Evolutionary conservation across 2,797 vertebrate genomes (phyloP).

Genomic region (Zenarchopterus dispar): DNA sequence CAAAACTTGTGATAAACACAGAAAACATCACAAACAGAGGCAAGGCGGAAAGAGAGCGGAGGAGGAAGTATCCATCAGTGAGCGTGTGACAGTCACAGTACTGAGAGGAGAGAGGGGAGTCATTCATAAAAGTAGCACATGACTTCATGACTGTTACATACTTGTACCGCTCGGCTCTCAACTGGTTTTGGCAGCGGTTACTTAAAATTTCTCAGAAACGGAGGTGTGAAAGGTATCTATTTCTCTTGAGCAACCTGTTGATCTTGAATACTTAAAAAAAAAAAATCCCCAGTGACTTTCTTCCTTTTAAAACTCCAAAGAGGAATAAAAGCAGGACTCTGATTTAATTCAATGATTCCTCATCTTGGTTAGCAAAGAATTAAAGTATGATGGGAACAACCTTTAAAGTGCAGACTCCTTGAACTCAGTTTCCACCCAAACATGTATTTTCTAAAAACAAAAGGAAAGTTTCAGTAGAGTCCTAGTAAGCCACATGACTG

Average conservation of each 20-base stretch:
- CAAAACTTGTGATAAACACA: constrained; percentile 19
- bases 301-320: neutral
- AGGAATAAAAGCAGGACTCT: neutral
- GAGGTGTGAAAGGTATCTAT: neutral
- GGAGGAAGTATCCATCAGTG: constrained; percentile 64
- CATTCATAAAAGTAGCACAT: constrained; percentile 81
- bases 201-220: constrained; percentile 1
- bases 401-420: constrained; percentile 19
- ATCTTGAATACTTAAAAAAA: neutral
- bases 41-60: constrained; percentile 24
- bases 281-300: neutral
- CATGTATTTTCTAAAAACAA: neutral
- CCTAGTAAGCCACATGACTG: constrained; percentile 22
- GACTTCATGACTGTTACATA: constrained; percentile 72
- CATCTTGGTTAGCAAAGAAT: no score
- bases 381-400: neutral
- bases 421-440: constrained; percentile 20
- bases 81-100: constrained; percentile 77
- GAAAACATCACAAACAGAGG: constrained; percentile 36
- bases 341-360: neutral
- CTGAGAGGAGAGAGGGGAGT: constrained; percentile 68
- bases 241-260: constrained; percentile 23
- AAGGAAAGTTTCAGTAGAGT: constrained; percentile 16
- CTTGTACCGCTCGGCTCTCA: constrained; percentile 54
- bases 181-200: constrained; percentile 27